Evolutionary conservation across 2,888 invertebrate species (phyloP).

Genomic region (Dyspetes luteomarginatus): DNA sequence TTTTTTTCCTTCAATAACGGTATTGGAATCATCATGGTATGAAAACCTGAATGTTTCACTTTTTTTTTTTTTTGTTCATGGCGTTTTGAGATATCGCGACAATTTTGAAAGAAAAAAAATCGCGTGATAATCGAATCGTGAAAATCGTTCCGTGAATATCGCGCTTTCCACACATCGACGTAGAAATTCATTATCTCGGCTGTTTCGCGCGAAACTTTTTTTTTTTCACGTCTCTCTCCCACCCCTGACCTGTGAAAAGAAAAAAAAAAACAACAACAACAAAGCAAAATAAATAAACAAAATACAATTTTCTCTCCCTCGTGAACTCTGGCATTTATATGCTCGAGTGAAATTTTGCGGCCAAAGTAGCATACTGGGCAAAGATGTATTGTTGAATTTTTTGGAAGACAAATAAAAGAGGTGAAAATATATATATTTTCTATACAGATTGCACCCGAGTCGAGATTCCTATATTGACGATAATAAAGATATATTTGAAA

Average conservation of each 20-base stretch:
- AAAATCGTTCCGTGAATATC: background rate
- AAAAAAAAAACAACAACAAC: too few relatives aligned
- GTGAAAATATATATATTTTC: constrained; percentile 54
- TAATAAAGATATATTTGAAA: constrained; percentile 76
- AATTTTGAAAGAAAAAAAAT: too few relatives aligned
- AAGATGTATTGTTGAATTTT: constrained; percentile 75
- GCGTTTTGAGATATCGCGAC: background rate
- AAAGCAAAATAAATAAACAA: constrained; percentile 15
- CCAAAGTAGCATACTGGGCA: constrained; percentile 73
- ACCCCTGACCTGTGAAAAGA: background rate
- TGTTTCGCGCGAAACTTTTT: background rate
- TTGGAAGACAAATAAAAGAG: constrained; percentile 74
- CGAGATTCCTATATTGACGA: constrained; percentile 79
- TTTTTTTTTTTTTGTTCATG: constrained; percentile 19
- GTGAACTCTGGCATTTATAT: constrained; percentile 35
- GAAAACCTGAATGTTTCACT: constrained; percentile 42
- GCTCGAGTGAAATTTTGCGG: constrained; percentile 44
- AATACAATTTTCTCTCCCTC: constrained; percentile 28
- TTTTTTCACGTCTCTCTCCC: background rate
- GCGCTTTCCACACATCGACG: background rate
- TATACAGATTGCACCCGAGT: constrained; percentile 75
- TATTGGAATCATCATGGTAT: background rate
- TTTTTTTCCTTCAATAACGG: background rate
- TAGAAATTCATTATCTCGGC: background rate
- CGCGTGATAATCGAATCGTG: background rate